These are phyloP conservation scores for Pristiophorus japonicus DNA, from an alignment of 2,113 vertebrate genomes.

Conservation along the genomic window DNA sequence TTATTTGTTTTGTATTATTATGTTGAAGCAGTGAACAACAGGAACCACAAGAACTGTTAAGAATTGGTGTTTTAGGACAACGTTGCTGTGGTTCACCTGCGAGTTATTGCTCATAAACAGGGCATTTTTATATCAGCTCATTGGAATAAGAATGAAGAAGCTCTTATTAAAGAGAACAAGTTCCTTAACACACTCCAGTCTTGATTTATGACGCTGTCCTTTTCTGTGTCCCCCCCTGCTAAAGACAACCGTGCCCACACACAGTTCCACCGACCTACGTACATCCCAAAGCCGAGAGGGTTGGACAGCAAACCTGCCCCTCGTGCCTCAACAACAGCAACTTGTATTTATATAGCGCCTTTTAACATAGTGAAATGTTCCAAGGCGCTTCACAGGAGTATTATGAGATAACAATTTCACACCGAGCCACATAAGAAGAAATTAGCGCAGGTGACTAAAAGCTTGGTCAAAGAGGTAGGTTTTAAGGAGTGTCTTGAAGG, in stretches of 20 bases:
- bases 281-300: not conserved
- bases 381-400: too few relatives aligned
- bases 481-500: too few relatives aligned
- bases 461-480: too few relatives aligned
- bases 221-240: not conserved
- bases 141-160: constrained; percentile 14
- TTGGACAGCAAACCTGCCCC: not conserved
- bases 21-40: not conserved
- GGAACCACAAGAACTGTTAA: not conserved
- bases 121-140: not conserved
- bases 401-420: too few relatives aligned
- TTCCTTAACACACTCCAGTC: not conserved
- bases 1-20: constrained; percentile 1
- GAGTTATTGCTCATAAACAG: not conserved
- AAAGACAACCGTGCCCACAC: not conserved
- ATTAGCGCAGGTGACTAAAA: too few relatives aligned
- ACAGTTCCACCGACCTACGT: not conserved
- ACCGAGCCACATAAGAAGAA: too few relatives aligned
- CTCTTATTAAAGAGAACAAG: not conserved
- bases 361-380: too few relatives aligned
- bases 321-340: too few relatives aligned
- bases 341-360: too few relatives aligned
- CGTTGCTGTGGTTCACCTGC: not conserved
- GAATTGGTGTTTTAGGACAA: not conserved
- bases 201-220: not conserved